Evolutionary conservation across 1,140 invertebrate species (phyloP).

Genomic region (Drosophila ohnishii): DNA sequence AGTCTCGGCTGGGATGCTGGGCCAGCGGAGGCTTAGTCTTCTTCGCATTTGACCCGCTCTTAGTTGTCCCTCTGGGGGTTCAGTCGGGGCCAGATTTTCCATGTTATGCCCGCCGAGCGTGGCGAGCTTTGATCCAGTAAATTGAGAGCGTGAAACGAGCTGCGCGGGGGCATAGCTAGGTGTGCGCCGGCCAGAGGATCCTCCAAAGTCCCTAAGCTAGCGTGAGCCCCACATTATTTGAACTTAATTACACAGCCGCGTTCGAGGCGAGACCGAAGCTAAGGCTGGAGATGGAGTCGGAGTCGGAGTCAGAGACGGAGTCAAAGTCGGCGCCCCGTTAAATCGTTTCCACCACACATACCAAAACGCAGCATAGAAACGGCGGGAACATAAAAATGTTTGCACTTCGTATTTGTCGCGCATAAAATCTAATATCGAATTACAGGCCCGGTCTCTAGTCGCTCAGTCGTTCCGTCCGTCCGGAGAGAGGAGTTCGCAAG

Average conservation of each 20-base stretch:
- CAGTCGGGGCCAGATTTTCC: slow-evolving; percentile 51
- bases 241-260: slow-evolving; percentile 66
- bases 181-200: slow-evolving; percentile 2
- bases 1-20: neutral
- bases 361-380: slow-evolving; percentile 71
- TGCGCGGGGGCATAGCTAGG: slow-evolving; percentile 2
- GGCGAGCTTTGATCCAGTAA: slow-evolving; percentile 49
- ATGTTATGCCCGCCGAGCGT: slow-evolving; percentile 38
- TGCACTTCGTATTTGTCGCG: slow-evolving; percentile 81
- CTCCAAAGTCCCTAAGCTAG: slow-evolving; percentile 10
- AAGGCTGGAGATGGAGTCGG: slow-evolving; percentile 1
- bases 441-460: slow-evolving; percentile 51
- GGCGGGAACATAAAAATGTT: slow-evolving; percentile 78
- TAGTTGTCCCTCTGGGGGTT: slow-evolving; percentile 27
- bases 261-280: slow-evolving; percentile 14
- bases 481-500: slow-evolving; percentile 4
- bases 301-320: slow-evolving; percentile 27
- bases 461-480: neutral
- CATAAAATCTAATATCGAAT: slow-evolving; percentile 82
- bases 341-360: slow-evolving; percentile 71
- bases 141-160: slow-evolving; percentile 59
- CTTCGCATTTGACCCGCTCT: slow-evolving; percentile 39
- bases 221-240: slow-evolving; percentile 70
- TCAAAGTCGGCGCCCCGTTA: slow-evolving; percentile 53
- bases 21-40: slow-evolving; percentile 15